Conservation (phyloP, 2,888 invertebrate species). For the Calameuta idolon region DNA sequence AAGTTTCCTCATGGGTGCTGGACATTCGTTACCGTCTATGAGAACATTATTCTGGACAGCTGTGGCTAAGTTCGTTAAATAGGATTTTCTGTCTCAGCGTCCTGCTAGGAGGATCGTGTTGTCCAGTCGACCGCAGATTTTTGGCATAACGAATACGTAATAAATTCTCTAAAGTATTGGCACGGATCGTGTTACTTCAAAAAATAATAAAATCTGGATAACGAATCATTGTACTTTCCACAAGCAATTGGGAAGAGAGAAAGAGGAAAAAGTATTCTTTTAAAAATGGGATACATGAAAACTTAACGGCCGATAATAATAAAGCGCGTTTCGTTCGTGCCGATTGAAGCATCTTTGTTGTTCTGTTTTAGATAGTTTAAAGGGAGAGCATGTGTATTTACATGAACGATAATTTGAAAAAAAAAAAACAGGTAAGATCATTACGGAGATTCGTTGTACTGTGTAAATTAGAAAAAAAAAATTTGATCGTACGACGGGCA, state of each 20-base stretch:
- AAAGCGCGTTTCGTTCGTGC: neutral
- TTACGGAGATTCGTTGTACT: neutral
- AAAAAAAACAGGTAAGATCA: neutral
- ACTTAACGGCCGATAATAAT: neutral
- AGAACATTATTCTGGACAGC: neutral
- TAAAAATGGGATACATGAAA: neutral
- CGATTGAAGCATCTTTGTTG: neutral
- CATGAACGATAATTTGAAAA: neutral
- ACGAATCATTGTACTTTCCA: neutral
- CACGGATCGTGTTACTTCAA: neutral
- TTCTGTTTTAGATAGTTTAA: constrained; percentile 8
- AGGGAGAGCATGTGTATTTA: neutral
- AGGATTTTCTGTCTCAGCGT: neutral
- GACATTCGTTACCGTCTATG: neutral
- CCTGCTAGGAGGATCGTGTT: neutral
- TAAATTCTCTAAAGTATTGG: neutral
- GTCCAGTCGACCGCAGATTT: neutral
- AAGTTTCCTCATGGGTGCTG: neutral
- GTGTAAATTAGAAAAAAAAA: neutral
- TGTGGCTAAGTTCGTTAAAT: neutral
- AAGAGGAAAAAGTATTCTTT: neutral
- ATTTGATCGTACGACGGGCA: neutral
- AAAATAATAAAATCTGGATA: neutral
- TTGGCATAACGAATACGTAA: neutral
- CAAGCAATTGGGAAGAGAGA: neutral